Evolutionary conservation across 2,113 vertebrate genomes (phyloP), one percentile per base, ranked within the genome.

Genomic region (Gasterosteus nipponicus): DNA sequence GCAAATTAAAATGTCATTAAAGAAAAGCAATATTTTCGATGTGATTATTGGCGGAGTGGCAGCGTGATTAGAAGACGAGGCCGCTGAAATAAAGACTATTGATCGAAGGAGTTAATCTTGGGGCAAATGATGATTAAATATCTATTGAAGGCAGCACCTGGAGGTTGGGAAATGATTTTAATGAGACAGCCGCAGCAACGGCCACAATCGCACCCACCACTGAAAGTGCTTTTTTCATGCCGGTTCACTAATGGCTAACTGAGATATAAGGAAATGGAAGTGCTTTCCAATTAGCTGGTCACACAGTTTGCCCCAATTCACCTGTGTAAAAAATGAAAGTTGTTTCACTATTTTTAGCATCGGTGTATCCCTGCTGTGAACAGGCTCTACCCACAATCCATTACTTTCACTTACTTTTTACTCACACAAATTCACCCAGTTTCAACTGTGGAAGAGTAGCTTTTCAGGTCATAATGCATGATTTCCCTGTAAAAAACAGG

Each of bases 1-100:
- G 79, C 57, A 62, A 75, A 89, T 86, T 79, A 73, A 80, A 84
- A 61, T 22, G 4, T 15, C 66, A 80, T 85, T 82, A 82, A 57
- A 65, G 8, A 31, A 22, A 75, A 84, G 79, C 74, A 76, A 67
- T 77, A 38, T 54, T 62, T 59, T 66, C 38, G 61, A 73, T 0
- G 2, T 61, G 49, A 75, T 70, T 56, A 57, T 54, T 61, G 62
- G 29, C 5, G 29, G 26, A 41, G 11, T 3, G 22, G 46, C 14
- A 35, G 7, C 4, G 26, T 19, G 39, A 73, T 73, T 19, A 12
- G 68, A 54, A 60, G 61, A 18, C 6, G 68, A 73, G 33, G 26
- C 38, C 2, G 69, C 29, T 29, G 35, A 74, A 69, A 82, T 83
- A 11, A 72, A 84, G 69, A 82, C 19, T 63, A 75, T 89, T 56